Evolutionary conservation across 2,797 vertebrate species (phyloP).

Genomic region (Setipinna tenuifilis): DNA sequence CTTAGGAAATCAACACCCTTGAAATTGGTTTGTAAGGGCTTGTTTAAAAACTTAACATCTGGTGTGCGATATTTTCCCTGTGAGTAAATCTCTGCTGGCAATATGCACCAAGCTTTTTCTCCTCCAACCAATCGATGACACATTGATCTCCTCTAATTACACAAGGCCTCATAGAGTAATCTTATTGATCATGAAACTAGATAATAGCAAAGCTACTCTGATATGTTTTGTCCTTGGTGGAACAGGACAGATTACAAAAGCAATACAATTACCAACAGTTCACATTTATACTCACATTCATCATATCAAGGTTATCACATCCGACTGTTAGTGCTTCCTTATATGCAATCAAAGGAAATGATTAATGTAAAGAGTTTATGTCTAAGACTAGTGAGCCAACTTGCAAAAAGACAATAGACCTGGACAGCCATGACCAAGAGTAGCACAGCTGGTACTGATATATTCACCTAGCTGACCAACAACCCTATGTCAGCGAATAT

Average conservation of each 20-base stretch:
- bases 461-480: too few species aligned
- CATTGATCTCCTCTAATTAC: neutral
- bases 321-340: neutral
- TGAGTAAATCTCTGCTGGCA: neutral
- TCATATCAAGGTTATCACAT: neutral
- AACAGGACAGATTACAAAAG: neutral
- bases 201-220: neutral
- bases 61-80: neutral
- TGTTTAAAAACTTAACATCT: neutral
- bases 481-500: too few species aligned
- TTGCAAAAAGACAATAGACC: too few species aligned
- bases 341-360: too few species aligned
- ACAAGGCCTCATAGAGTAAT: neutral
- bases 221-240: neutral
- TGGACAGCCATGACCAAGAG: too few species aligned
- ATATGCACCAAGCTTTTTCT: neutral
- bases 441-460: too few species aligned
- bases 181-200: neutral
- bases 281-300: too few species aligned
- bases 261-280: neutral
- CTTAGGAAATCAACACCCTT: neutral
- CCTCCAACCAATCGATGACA: neutral
- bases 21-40: neutral
- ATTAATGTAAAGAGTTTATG: too few species aligned
- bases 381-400: too few species aligned